Evolutionary conservation across 2,113 vertebrate genomes (phyloP).

Genomic region (Centropus unirufus): DNA sequence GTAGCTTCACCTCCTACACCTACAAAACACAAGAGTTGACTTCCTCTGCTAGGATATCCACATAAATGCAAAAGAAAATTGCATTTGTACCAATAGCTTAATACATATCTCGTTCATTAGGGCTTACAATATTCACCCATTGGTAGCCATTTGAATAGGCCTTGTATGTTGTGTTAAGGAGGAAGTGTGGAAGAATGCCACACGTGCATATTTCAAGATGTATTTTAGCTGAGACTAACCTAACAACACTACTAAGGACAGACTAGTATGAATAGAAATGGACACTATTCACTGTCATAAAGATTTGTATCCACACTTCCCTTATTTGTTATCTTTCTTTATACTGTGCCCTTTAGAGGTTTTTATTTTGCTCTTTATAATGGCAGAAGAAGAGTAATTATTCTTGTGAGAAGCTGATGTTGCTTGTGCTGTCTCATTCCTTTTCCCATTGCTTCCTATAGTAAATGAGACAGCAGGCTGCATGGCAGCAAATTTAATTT

Average conservation of each 20-base stretch:
- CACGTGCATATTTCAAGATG: neutral
- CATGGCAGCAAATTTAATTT: neutral
- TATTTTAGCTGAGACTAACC: neutral
- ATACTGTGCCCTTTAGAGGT: neutral
- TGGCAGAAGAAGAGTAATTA: neutral
- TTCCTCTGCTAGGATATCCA: neutral
- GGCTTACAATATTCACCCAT: neutral
- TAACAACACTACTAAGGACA: neutral
- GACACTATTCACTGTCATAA: neutral
- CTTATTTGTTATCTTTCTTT: neutral
- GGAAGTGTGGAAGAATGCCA: neutral
- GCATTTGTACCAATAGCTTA: neutral
- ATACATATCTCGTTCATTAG: neutral
- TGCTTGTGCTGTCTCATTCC: neutral
- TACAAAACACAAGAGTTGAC: neutral
- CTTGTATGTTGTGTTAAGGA: neutral
- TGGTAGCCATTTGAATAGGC: neutral
- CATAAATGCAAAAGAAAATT: neutral
- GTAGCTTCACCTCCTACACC: neutral
- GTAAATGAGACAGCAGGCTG: neutral
- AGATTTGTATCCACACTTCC: neutral
- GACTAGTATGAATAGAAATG: neutral
- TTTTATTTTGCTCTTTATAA: neutral
- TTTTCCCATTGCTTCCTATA: neutral
- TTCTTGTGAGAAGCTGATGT: neutral